phyloP scores from a whole-genome alignment of 2,888 invertebrate genomes.

The Ophraella communa region DNA sequence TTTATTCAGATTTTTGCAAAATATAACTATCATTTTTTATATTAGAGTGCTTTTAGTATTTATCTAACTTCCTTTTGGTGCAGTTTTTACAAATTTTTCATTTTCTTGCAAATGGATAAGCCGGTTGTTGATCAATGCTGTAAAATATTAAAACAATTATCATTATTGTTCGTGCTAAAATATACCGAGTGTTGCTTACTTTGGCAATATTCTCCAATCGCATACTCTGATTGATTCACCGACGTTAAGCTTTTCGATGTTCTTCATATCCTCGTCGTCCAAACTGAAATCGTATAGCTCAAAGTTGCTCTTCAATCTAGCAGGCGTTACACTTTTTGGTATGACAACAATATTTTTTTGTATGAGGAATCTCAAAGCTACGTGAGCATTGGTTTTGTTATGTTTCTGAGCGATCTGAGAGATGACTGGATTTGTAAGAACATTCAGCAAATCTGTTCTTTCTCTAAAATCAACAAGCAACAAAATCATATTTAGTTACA shows the following conservation, averaged over 20 bases:
- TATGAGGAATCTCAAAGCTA: conserved; percentile 72
- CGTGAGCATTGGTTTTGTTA: conserved; percentile 74
- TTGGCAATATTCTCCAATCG: conserved; percentile 59
- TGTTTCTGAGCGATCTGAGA: conserved; percentile 64
- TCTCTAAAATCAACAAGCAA: conserved; percentile 50
- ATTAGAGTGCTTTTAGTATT: neutral
- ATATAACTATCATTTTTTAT: too few species aligned
- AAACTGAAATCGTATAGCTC: conserved; percentile 74
- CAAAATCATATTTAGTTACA: conserved; percentile 21
- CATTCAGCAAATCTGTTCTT: conserved; percentile 65
- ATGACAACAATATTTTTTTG: conserved; percentile 76
- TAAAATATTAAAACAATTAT: neutral
- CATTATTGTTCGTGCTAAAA: too few species aligned
- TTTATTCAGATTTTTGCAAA: too few species aligned
- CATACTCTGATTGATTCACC: conserved; percentile 71
- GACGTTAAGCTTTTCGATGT: conserved; percentile 67
- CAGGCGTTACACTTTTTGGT: conserved; percentile 79
- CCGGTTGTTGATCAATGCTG: neutral
- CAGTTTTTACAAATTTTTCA: neutral
- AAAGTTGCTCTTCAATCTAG: conserved; percentile 76
- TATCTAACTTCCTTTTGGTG: neutral
- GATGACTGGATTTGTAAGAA: conserved; percentile 67
- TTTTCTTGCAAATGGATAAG: conserved; percentile 1
- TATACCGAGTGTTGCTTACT: conserved; percentile 15
- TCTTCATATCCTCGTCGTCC: conserved; percentile 65